phyloP scores from a whole-genome alignment of 2,113 vertebrate species.

The Cnemophilus loriae region DNA sequence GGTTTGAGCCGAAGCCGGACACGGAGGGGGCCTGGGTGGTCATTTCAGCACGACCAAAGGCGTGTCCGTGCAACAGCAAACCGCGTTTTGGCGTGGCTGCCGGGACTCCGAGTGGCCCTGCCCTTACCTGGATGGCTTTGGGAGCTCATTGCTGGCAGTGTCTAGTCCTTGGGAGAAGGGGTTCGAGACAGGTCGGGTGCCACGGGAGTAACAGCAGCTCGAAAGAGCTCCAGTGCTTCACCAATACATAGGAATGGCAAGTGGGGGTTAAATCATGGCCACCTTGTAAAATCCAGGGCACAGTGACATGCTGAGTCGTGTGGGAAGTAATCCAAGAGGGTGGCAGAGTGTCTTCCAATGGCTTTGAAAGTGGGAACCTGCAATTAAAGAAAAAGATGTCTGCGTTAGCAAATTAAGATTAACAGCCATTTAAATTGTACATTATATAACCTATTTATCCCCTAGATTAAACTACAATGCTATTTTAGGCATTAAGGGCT shows the following conservation, averaged over 20 bases:
- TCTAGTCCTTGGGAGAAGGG: constrained; percentile 30
- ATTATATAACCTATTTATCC: neutral
- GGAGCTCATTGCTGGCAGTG: constrained; percentile 74
- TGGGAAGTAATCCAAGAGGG: constrained; percentile 49
- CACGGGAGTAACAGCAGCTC: constrained; percentile 1
- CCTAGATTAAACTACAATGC: neutral
- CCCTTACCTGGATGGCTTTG: constrained; percentile 79
- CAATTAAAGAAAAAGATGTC: neutral
- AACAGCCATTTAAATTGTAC: neutral
- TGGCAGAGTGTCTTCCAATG: constrained; percentile 27
- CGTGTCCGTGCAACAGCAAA: neutral
- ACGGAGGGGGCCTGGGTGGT: neutral
- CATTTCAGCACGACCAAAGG: neutral
- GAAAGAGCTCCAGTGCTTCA: constrained; percentile 35
- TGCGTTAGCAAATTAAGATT: neutral
- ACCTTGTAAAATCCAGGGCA: constrained; percentile 31
- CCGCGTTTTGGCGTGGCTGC: rapidly evolving
- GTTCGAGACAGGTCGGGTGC: constrained; percentile 7
- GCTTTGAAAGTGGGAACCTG: constrained; percentile 61
- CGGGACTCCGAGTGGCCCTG: neutral
- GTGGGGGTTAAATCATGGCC: constrained; percentile 21
- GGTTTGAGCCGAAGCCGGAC: rapidly evolving
- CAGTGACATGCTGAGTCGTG: constrained; percentile 29
- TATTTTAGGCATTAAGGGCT: neutral
- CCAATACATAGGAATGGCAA: constrained; percentile 33